Conservation (phyloP, 2,113 vertebrate genomes). For the Laticauda laticaudata region DNA sequence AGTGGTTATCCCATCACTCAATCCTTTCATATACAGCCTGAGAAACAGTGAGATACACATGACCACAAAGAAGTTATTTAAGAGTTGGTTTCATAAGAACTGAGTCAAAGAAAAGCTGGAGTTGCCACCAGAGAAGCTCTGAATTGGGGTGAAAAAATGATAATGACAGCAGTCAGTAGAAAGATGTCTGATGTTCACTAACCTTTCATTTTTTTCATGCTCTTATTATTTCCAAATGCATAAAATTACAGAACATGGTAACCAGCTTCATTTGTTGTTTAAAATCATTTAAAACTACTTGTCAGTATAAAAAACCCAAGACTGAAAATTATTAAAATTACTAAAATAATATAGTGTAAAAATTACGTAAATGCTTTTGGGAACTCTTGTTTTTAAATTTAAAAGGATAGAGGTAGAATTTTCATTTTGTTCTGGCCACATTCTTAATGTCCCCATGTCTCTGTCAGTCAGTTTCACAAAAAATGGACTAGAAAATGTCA, state of each 20-base stretch:
- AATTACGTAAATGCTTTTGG: too few species aligned
- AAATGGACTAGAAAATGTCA: too few species aligned
- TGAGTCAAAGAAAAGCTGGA: neutral
- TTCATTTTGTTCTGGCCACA: too few species aligned
- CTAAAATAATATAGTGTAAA: too few species aligned
- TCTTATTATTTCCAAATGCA: neutral
- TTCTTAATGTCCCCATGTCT: too few species aligned
- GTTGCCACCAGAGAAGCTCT: neutral
- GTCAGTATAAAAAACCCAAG: too few species aligned
- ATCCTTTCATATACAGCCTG: conserved; percentile 53
- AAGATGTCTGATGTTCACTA: neutral
- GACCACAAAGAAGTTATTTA: conserved; percentile 12
- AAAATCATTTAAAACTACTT: neutral
- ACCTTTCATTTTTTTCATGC: neutral
- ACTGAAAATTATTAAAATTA: too few species aligned
- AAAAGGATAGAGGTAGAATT: too few species aligned
- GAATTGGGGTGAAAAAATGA: neutral
- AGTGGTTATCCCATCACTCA: conserved; percentile 37
- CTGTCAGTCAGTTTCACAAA: too few species aligned
- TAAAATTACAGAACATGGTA: neutral
- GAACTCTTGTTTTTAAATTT: too few species aligned
- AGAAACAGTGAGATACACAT: conserved; percentile 47
- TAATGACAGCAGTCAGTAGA: neutral
- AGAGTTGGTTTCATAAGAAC: neutral
- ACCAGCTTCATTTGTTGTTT: neutral